phyloP scores from a whole-genome alignment of 2,113 vertebrate genomes.

The Brachirus orientalis region DNA sequence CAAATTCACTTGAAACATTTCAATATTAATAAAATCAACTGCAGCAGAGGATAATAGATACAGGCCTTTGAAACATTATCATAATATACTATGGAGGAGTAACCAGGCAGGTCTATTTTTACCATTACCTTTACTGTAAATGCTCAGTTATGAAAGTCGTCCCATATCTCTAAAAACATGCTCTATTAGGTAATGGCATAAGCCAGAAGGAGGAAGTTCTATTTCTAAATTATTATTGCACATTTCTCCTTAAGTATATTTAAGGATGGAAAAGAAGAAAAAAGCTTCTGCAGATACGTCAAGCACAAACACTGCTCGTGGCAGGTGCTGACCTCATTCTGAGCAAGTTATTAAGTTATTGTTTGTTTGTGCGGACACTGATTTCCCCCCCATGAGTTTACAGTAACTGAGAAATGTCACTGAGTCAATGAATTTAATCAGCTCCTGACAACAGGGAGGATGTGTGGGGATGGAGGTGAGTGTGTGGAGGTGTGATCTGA shows the following conservation, averaged over 20 bases:
- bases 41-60: background rate
- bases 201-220: conserved; percentile 15
- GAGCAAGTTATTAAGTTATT: conserved; percentile 21
- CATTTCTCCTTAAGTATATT: conserved; percentile 7
- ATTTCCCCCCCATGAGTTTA: background rate
- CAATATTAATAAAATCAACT: background rate
- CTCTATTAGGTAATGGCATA: conserved; percentile 37
- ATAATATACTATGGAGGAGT: background rate
- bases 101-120: background rate
- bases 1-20: background rate
- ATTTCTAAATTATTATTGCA: conserved; percentile 25
- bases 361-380: conserved; percentile 15
- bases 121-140: background rate
- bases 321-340: conserved; percentile 21
- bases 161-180: conserved; percentile 7
- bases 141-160: background rate
- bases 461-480: conserved; percentile 10
- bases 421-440: conserved; percentile 11
- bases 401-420: conserved; percentile 1
- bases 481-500: no score
- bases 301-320: background rate
- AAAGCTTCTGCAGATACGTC: no score
- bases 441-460: background rate
- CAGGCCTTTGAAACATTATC: background rate
- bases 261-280: no score